phyloP scores from a whole-genome alignment of 2,888 invertebrate genomes.

The Corbicula japonica region DNA sequence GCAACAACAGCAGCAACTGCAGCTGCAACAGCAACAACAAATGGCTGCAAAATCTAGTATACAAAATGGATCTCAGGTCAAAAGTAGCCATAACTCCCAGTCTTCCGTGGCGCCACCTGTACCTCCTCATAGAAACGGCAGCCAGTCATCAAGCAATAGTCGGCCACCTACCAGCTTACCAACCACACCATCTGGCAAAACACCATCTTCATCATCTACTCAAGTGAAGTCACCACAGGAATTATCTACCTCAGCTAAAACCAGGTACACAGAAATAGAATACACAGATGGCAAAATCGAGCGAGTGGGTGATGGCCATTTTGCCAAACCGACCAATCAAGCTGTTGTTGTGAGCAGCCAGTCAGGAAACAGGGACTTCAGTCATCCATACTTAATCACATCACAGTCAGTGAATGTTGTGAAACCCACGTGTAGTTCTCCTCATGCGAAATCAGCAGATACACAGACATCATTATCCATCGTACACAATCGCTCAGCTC shows the following conservation, averaged over 20 bases:
- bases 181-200: constrained; percentile 28
- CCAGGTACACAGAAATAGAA: constrained; percentile 73
- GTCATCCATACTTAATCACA: constrained; percentile 63
- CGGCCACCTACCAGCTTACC: constrained; percentile 7
- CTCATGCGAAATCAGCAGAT: constrained; percentile 71
- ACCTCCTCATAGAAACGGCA: constrained; percentile 65
- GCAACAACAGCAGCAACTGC: constrained; percentile 18
- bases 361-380: constrained; percentile 53
- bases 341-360: constrained; percentile 45
- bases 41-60: constrained; percentile 41
- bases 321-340: constrained; percentile 67
- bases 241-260: constrained; percentile 59
- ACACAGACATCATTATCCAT: constrained; percentile 81
- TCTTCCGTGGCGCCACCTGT: constrained; percentile 59
- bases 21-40: constrained; percentile 37
- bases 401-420: constrained; percentile 81
- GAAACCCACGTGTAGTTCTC: constrained; percentile 78
- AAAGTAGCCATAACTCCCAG: constrained; percentile 36
- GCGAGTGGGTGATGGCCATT: constrained; percentile 71
- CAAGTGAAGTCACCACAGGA: constrained; percentile 47
- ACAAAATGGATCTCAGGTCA: constrained; percentile 54
- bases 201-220: constrained; percentile 36
- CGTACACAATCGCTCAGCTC: constrained; percentile 73
- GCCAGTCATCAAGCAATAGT: constrained; percentile 44
- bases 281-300: constrained; percentile 73